Conservation (phyloP, 2,888 invertebrate genomes). For the Rutpela maculata region DNA sequence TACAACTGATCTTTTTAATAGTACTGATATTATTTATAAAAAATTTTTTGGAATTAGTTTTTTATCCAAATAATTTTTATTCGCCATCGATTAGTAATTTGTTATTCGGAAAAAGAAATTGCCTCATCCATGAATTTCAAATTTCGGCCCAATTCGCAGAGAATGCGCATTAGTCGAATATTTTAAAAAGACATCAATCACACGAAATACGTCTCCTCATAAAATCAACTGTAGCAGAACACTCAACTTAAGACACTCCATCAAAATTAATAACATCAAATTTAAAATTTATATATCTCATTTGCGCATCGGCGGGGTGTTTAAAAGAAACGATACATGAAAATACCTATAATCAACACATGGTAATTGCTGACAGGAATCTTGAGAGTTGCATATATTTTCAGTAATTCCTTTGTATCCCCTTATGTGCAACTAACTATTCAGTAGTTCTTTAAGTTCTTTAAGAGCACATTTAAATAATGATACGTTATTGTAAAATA, state of each 20-base stretch:
- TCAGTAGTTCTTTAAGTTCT: no score
- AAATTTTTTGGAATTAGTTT: not conserved
- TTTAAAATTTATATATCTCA: not conserved
- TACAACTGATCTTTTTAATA: no score
- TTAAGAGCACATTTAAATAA: no score
- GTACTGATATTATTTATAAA: no score
- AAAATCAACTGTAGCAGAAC: not conserved
- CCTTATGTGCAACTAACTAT: no score
- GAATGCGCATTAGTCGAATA: not conserved
- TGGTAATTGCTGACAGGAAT: no score
- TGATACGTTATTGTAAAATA: no score
- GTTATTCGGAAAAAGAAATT: not conserved
- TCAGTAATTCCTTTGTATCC: no score
- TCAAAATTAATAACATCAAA: constrained; percentile 7
- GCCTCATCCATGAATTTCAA: not conserved
- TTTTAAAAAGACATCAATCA: not conserved
- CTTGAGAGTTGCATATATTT: no score
- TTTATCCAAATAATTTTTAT: not conserved
- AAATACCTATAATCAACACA: no score
- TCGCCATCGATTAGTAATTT: not conserved
- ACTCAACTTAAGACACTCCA: not conserved
- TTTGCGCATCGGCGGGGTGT: no score
- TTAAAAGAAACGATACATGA: no score
- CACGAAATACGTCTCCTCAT: not conserved
- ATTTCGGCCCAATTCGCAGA: not conserved